Conservation (phyloP, 1,140 invertebrate species). For the Antheraea pernyi region DNA sequence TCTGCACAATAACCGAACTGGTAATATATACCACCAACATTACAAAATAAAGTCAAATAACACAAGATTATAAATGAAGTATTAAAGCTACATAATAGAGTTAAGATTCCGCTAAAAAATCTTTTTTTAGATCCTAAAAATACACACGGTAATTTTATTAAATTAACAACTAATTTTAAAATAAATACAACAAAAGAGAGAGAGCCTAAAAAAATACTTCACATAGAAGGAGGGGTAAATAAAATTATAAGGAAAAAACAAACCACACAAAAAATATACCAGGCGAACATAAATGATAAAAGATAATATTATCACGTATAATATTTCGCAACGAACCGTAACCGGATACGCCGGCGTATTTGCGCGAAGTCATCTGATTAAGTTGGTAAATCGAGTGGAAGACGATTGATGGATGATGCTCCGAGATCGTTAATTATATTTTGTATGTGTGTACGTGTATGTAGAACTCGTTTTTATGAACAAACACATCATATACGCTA, state of each 20-base stretch:
- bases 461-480: neutral
- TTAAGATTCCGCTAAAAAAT: too few relatives aligned
- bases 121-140: too few relatives aligned
- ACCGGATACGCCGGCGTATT: slow-evolving; percentile 22
- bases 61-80: too few relatives aligned
- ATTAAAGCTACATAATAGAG: too few relatives aligned
- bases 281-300: slow-evolving; percentile 8
- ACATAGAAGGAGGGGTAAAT: too few relatives aligned
- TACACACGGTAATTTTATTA: too few relatives aligned
- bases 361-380: slow-evolving; percentile 38
- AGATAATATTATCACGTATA: slow-evolving; percentile 5
- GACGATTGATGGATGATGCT: slow-evolving; percentile 34
- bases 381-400: slow-evolving; percentile 41
- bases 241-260: neutral
- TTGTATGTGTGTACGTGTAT: neutral
- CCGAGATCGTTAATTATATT: slow-evolving; percentile 29
- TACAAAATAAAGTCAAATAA: too few relatives aligned
- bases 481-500: neutral
- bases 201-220: too few relatives aligned
- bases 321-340: slow-evolving; percentile 13
- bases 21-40: too few relatives aligned
- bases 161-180: too few relatives aligned
- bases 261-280: slow-evolving; percentile 1
- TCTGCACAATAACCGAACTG: too few relatives aligned
- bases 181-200: too few relatives aligned